Conservation (phyloP, 2,797 vertebrate species). For the Acipenser ruthenus region DNA sequence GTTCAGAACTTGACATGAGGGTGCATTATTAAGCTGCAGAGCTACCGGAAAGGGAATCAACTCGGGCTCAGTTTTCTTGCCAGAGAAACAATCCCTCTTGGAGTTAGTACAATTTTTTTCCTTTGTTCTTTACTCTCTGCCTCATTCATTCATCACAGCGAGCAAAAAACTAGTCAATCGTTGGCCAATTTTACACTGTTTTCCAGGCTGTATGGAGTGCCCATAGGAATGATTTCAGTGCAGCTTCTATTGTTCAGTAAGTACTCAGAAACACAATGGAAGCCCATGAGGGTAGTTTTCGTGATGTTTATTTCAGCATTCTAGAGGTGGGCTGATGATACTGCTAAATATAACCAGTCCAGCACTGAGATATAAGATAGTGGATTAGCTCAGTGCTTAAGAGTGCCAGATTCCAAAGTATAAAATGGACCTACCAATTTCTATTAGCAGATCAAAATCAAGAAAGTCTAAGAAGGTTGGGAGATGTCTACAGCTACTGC, state of each 20-base stretch:
- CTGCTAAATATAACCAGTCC: too few species aligned
- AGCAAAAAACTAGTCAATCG: conserved; percentile 12
- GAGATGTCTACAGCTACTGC: too few species aligned
- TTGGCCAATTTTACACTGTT: conserved; percentile 5
- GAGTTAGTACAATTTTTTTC: background rate
- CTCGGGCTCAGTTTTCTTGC: conserved; percentile 1
- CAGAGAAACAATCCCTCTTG: background rate
- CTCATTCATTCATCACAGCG: conserved; percentile 13
- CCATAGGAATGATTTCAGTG: conserved; percentile 1
- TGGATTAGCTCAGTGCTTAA: too few species aligned
- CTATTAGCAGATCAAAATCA: too few species aligned
- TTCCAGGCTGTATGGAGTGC: background rate
- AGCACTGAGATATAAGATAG: too few species aligned
- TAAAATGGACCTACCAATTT: too few species aligned
- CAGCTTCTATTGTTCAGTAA: conserved; percentile 8
- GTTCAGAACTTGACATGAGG: background rate
- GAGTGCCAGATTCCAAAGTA: too few species aligned
- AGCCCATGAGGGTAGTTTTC: background rate
- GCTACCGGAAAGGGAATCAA: background rate
- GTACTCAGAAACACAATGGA: background rate
- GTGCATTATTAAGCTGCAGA: conserved; percentile 6
- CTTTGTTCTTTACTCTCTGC: conserved; percentile 10
- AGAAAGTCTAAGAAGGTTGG: too few species aligned
- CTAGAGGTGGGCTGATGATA: background rate
- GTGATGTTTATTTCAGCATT: background rate